Evolutionary conservation across 2,888 invertebrate genomes (phyloP), one percentile per base, ranked within the genome.

Genomic region (Amphipoea oculea): DNA sequence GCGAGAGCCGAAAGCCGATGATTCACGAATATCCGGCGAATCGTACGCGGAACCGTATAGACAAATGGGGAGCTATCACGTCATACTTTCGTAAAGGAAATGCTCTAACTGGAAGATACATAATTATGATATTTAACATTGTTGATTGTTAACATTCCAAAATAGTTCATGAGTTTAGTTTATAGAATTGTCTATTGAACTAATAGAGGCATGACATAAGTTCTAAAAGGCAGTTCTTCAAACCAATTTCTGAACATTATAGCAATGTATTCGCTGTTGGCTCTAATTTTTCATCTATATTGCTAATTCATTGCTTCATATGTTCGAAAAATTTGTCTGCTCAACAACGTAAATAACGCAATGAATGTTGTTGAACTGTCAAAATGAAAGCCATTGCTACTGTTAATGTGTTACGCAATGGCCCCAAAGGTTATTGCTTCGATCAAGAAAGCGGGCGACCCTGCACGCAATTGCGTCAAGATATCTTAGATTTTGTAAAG

Each of bases 11-110:
- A 74, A 69, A 77, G 73, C 79, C 66, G 71, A 82, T 86, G 86
- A 89, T 86, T 89, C 90, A 90, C 81, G 73, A 85, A 83, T 81
- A 81, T 83, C 84, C 71, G 76, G 70, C 65, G 79, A 83, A 79
- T 75, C 78, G 77, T 79, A 85, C 76, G 75, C 86, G 86, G 89
- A 87, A 86, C 81, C 68, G 73, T 80, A 78, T 71, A 76, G 77
- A 88, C 76, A 82, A 83, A 83, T 85, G 78, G 40, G 70, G 51
- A 74, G 36, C 45, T 76, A 82, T 62, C 87, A 83, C 83, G 89
- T 86, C 82, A 90, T 78, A 76, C 75, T 73, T 78, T 82, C 76
- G 73, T 69, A 29, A 66, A 73, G 69, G 71, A 79, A 82, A 76
- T 84, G 45, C 48, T 42, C n/a, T 29, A 20, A 66, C 11, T 29